phyloP scores from a whole-genome alignment of 2,797 vertebrate species.

The Leuciscus waleckii region DNA sequence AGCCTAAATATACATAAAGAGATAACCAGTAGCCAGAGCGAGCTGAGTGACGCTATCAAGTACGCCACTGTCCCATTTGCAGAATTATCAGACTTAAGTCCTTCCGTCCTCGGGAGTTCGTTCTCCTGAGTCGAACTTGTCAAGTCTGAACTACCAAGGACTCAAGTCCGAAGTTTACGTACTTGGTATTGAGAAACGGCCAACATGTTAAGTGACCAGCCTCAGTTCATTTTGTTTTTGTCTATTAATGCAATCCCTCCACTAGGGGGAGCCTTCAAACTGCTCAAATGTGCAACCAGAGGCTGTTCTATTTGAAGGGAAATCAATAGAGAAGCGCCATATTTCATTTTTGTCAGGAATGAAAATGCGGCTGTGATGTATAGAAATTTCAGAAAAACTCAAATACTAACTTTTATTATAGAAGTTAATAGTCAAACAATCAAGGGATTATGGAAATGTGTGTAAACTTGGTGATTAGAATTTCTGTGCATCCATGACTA shows the following conservation, averaged over 20 bases:
- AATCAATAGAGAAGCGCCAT: background rate
- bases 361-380: background rate
- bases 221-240: background rate
- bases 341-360: background rate
- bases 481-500: background rate
- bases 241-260: background rate
- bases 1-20: no score
- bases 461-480: background rate
- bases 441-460: background rate
- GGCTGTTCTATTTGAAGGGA: background rate
- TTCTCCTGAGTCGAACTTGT: no score
- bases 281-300: background rate
- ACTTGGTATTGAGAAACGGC: no score
- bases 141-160: no score
- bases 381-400: background rate
- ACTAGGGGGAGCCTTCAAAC: conserved; percentile 9
- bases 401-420: no score
- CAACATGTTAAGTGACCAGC: background rate
- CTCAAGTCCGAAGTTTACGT: no score
- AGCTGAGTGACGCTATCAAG: no score
- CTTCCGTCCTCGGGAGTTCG: no score
- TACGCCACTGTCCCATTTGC: no score
- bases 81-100: no score
- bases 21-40: no score
- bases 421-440: background rate